phyloP scores from a whole-genome alignment of 2,888 invertebrate genomes.

The Drosophila buzzatii region DNA sequence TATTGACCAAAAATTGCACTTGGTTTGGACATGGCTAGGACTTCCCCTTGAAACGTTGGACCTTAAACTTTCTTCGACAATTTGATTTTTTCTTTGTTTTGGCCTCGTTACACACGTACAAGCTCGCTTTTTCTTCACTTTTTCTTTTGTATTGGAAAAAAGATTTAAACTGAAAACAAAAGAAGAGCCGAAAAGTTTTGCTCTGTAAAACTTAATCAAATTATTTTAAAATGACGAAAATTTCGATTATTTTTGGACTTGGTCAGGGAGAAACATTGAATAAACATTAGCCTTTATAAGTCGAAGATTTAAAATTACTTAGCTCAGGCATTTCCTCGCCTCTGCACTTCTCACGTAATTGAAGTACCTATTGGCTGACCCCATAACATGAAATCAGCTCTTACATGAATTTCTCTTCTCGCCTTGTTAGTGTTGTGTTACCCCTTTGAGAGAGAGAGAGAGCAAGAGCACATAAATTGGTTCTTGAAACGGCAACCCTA shows the following conservation, averaged over 20 bases:
- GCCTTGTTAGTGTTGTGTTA: background rate
- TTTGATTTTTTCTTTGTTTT: constrained; percentile 42
- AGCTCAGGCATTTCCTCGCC: background rate
- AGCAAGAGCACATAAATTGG: constrained; percentile 50
- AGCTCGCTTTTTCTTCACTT: constrained; percentile 1
- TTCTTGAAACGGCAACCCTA: constrained; percentile 39
- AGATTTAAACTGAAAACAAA: constrained; percentile 44
- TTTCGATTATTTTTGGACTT: constrained; percentile 1
- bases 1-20: background rate
- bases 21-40: constrained; percentile 18
- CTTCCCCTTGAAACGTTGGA: constrained; percentile 5
- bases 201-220: background rate
- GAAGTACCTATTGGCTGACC: constrained; percentile 16
- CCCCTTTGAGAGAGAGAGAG: constrained; percentile 15
- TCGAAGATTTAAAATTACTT: constrained; percentile 7
- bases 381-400: constrained; percentile 41
- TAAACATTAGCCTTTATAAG: constrained; percentile 1
- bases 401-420: constrained; percentile 12
- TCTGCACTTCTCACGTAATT: constrained; percentile 29
- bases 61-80: constrained; percentile 48
- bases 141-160: constrained; percentile 12
- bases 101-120: constrained; percentile 29
- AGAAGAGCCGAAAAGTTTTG: constrained; percentile 23
- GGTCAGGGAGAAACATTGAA: background rate
- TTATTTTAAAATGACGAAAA: constrained; percentile 7